Percentiles rank a stretch among this genome's conserved stretches.
Evolutionary conservation across 1,140 invertebrate genomes (phyloP).

Genomic region (Platorchestia sp.): DNA sequence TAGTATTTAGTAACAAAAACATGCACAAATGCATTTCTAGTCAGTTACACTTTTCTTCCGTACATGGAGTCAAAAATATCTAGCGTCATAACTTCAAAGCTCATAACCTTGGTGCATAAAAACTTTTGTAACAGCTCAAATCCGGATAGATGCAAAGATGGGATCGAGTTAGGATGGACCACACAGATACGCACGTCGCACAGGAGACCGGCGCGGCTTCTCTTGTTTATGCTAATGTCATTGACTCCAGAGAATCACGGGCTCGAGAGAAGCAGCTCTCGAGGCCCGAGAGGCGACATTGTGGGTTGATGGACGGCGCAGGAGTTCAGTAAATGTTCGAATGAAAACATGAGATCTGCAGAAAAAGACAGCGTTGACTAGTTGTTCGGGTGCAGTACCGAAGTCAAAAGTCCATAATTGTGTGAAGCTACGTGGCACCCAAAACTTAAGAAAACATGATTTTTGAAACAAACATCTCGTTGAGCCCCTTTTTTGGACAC

Average conservation of each 20-base stretch:
- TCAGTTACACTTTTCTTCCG: background rate
- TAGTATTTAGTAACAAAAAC: background rate
- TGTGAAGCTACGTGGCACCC: background rate
- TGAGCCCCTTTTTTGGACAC: background rate
- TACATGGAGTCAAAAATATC: background rate
- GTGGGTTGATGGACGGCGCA: background rate
- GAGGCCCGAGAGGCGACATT: background rate
- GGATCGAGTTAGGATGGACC: background rate
- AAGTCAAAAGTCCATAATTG: background rate
- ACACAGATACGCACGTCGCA: background rate
- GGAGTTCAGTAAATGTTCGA: background rate
- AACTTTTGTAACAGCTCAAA: background rate
- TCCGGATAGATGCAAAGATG: background rate
- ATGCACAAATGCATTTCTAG: background rate
- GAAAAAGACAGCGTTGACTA: background rate
- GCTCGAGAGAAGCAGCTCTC: background rate
- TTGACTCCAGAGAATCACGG: constrained; percentile 17
- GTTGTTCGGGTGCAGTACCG: background rate
- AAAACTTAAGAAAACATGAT: background rate
- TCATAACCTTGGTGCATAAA: too few relatives aligned
- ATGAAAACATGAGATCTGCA: background rate
- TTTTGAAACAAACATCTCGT: background rate
- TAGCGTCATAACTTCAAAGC: background rate
- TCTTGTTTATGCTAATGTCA: constrained; percentile 18
- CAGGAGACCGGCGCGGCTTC: background rate